These are phyloP conservation scores for Cydia pomonella DNA, from an alignment of 1,140 invertebrate species.

Conservation along the genomic window DNA sequence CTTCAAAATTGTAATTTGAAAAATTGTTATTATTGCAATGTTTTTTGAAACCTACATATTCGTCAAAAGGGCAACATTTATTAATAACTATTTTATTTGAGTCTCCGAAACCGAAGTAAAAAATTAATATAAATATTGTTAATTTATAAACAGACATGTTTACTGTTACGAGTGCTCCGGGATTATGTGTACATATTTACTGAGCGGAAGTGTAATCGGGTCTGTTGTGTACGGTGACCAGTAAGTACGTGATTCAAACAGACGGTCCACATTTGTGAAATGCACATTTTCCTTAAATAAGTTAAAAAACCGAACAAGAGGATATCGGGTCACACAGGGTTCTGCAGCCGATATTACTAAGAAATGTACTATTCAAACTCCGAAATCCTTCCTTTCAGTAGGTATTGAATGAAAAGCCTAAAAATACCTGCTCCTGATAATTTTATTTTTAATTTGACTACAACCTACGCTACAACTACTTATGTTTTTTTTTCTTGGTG, in stretches of 20 bases:
- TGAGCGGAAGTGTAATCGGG: not conserved
- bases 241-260: not conserved
- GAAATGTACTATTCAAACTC: no score
- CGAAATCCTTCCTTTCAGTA: no score
- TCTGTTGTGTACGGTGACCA: not conserved
- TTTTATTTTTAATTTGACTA: no score
- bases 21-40: constrained; percentile 12
- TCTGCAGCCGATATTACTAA: no score
- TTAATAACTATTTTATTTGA: not conserved
- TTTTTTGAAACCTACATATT: not conserved
- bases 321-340: no score
- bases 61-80: not conserved
- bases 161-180: not conserved
- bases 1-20: not conserved
- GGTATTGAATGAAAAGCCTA: no score
- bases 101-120: not conserved
- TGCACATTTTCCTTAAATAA: not conserved
- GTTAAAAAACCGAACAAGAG: no score
- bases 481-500: no score
- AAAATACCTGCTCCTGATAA: no score
- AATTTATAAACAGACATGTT: not conserved
- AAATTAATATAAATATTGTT: not conserved
- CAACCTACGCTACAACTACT: no score
- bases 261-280: not conserved
- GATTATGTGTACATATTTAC: not conserved